phyloP scores from a whole-genome alignment of 1,140 invertebrate species.

The Pseudomyrmex cubaensis region DNA sequence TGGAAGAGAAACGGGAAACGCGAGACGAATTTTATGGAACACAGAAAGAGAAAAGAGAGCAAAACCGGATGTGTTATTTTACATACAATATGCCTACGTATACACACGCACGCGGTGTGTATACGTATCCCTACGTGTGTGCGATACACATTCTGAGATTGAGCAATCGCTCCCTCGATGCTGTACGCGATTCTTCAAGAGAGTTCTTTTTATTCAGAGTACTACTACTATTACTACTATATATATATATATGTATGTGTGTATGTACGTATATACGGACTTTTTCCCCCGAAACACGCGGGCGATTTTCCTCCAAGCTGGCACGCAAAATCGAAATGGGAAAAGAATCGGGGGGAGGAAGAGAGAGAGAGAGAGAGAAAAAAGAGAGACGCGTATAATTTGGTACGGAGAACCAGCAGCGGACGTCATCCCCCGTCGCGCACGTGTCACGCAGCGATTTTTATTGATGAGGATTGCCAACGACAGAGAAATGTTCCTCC shows the following conservation, averaged over 20 bases:
- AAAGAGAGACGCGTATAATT: neutral
- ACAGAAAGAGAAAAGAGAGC: slow-evolving; percentile 14
- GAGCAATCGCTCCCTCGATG: slow-evolving; percentile 52
- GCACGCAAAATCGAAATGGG: slow-evolving; percentile 2
- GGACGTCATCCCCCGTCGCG: slow-evolving; percentile 8
- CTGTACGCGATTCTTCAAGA: slow-evolving; percentile 65
- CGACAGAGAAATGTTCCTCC: slow-evolving; percentile 41
- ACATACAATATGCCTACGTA: neutral
- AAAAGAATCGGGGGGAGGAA: neutral
- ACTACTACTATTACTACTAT: slow-evolving; percentile 24
- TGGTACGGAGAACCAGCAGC: neutral
- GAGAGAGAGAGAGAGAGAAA: neutral
- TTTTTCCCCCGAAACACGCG: slow-evolving; percentile 34
- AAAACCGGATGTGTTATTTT: slow-evolving; percentile 20
- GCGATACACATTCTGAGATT: slow-evolving; percentile 50
- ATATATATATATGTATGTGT: slow-evolving; percentile 19
- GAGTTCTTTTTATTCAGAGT: slow-evolving; percentile 66
- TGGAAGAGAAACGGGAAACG: slow-evolving; percentile 17
- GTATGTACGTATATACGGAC: slow-evolving; percentile 25
- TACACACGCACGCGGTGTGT: neutral
- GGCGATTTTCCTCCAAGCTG: slow-evolving; percentile 58
- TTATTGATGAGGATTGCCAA: slow-evolving; percentile 23
- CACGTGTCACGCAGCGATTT: slow-evolving; percentile 18
- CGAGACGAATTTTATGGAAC: slow-evolving; percentile 39
- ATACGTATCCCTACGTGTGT: slow-evolving; percentile 12